Conservation (phyloP, 1,140 invertebrate genomes). For the Tigriopus japonicus region DNA sequence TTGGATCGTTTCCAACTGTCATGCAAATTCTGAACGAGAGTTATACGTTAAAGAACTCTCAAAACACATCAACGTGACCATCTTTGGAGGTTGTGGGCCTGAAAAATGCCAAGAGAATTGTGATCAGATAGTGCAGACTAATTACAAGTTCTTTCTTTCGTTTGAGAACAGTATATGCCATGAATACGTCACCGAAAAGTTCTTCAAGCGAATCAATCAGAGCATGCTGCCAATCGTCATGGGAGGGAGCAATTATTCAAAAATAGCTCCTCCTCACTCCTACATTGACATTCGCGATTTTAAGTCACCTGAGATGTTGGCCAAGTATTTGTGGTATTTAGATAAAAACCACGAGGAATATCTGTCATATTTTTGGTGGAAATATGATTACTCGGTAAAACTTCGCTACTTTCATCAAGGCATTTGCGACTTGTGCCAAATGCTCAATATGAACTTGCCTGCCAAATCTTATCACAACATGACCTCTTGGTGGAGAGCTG, state of each 20-base stretch:
- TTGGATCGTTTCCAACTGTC: constrained; percentile 35
- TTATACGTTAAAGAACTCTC: constrained; percentile 28
- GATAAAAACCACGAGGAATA: constrained; percentile 23
- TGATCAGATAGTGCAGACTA: neutral
- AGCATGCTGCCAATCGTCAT: constrained; percentile 45
- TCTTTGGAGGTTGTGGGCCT: constrained; percentile 32
- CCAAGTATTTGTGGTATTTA: constrained; percentile 30
- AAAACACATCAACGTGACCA: constrained; percentile 31
- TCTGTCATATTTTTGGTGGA: constrained; percentile 22
- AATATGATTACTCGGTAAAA: constrained; percentile 1
- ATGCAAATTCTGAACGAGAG: constrained; percentile 26
- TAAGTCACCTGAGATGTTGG: constrained; percentile 28
- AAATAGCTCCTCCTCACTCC: constrained; percentile 38
- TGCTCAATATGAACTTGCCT: neutral
- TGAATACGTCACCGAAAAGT: constrained; percentile 26
- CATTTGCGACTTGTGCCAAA: neutral
- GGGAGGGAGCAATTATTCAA: constrained; percentile 36
- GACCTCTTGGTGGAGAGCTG: neutral
- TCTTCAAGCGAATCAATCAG: constrained; percentile 20
- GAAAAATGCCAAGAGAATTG: constrained; percentile 16
- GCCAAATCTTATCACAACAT: neutral
- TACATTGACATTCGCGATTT: constrained; percentile 33
- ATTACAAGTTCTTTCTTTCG: constrained; percentile 31
- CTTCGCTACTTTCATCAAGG: neutral
- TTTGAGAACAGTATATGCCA: constrained; percentile 30